Evolutionary conservation across 2,113 vertebrate genomes (phyloP), one percentile per base, ranked within the genome.

Genomic region (Donacobius atricapilla): DNA sequence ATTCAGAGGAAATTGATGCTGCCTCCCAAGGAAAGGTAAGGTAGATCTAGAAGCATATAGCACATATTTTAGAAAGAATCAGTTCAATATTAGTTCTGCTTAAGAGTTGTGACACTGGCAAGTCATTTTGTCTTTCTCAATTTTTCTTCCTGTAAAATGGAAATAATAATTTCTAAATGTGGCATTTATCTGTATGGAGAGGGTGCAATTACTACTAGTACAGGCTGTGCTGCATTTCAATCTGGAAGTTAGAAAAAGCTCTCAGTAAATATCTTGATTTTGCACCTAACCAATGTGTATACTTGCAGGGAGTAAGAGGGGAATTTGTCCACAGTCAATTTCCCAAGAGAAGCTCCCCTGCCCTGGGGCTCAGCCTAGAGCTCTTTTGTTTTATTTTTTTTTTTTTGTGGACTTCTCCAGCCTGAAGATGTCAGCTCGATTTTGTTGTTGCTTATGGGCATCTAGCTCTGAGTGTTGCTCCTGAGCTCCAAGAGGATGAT

Each of bases 121-220:
- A 76, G 23, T 65, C 5, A 56, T 76, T 90, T 60, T 85, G 25
- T 33, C 6, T 79, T 76, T 30, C 22, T 90, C 53, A 15, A 69
- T 80, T 86, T 90, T 60, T 19, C 17, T 35, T 76, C 50, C 48
- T 83, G 63, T 14, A n/a, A 93, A 72, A 53, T 83, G 40, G 85
- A 93, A 91, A 85, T 65, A 76, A 64, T 51, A 4, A 51, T 68
- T 91, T 85, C 73, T 48, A 85, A 94, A 76, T 23, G n/a, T 37
- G 48, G 31, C 30, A 37, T 87, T 91, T 87, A 25, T 47, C 73
- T 58, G 23, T 35, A 56, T 40, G 47, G 24, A 56, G n/a, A 68
- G 76, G 57, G 70, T 76, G 22, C 53, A 83, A 53, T 83, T 93
- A 76, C 53, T 90, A 48, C 44, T 39, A 60, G 21, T 31, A 57